Conservation (phyloP, 2,113 vertebrate genomes). For the Catagonus wagneri region DNA sequence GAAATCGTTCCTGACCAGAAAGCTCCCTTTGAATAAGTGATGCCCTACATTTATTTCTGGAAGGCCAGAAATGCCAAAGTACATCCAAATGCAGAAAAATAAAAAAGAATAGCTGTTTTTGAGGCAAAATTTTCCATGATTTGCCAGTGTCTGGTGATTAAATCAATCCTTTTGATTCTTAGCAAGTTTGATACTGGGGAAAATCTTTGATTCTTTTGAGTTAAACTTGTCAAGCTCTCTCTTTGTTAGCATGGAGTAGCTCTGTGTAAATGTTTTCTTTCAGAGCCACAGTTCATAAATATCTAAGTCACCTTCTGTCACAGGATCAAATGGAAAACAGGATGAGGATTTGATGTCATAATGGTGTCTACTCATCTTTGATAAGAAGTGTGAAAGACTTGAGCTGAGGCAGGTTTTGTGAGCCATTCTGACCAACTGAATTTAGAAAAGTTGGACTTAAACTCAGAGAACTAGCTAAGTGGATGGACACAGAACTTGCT, state of each 20-base stretch:
- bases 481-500: background rate
- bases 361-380: background rate
- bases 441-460: background rate
- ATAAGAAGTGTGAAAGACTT: background rate
- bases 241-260: background rate
- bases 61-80: background rate
- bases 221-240: background rate
- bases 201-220: background rate
- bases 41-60: background rate
- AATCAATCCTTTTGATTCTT: background rate
- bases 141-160: background rate
- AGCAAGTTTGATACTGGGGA: background rate
- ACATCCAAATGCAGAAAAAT: background rate
- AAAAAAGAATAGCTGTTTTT: background rate
- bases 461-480: background rate
- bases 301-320: background rate
- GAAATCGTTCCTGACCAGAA: background rate
- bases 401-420: background rate
- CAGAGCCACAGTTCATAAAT: background rate
- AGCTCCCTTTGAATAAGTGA: background rate
- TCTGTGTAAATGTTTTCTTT: background rate
- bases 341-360: background rate
- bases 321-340: background rate
- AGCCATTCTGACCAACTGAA: background rate
- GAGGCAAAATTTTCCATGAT: background rate